Evolutionary conservation across 2,888 invertebrate species (phyloP), one percentile per base, ranked within the genome.

Genomic region (Linnaemya tessellans): DNA sequence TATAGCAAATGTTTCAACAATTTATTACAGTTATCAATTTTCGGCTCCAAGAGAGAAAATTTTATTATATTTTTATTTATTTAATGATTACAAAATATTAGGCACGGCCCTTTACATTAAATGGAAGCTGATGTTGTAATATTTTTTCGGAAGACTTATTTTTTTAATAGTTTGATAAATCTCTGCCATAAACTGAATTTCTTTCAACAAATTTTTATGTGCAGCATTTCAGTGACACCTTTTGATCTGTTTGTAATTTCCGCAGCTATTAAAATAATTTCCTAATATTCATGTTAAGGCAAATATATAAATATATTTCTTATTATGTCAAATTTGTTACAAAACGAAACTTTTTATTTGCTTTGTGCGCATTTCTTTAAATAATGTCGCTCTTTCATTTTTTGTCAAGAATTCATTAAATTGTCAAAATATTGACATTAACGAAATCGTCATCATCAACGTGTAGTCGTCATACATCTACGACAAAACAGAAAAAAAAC

Each of bases 371-470:
- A 49, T 62, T 38, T 43, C 35, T 74, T 35, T 62, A 13, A 30
- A 5, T 58, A 68, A 60, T 22, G 15, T 41, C 13, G 35, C n/a
- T 60, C 9, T 20, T 38, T 60, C 18, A n/a, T 3, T 18, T 82
- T 68, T 65, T 54, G 60, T 73, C 46, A 78, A 68, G 70, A 84
- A 87, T 84, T 87, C 87, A 87, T 87, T 87, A 87, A 86, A 87
- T 83, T 87, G 84, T 84, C 86, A 87, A 86, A 87, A 87, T 87
- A 87, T 87, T 87, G 86, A 87, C 87, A 83, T 86, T 86, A 82
- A 83, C 41, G 67, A 82, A 82, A 77, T 74, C 70, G 65, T 60
- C 67, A 64, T 0, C 68, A 41, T 9, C 49, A 13, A 54, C 20
- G 9, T 2, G 43, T 20, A 77, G 20, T 18, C 25, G 51, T 13